Conservation (phyloP, 2,113 vertebrate species). For the Uria lomvia region DNA sequence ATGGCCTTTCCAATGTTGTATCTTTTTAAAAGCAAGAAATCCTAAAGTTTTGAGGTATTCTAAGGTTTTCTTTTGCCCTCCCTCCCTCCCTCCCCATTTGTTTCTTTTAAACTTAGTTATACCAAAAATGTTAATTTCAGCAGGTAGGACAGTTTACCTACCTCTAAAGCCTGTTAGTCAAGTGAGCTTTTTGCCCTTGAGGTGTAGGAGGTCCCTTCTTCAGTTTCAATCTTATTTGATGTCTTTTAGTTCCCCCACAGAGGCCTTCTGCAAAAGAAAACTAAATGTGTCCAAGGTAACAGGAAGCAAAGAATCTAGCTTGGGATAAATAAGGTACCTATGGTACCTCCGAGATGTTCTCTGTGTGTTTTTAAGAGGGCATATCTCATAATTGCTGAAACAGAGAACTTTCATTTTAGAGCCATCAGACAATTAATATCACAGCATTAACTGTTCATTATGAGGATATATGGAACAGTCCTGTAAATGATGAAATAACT, state of each 20-base stretch:
- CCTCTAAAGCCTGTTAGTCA: not conserved
- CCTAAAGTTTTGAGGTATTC: not conserved
- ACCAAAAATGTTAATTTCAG: not conserved
- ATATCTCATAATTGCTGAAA: not conserved
- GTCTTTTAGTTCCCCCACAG: not conserved
- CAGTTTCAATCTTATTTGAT: not conserved
- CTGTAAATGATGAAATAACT: not conserved
- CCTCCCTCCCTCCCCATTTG: fast-evolving
- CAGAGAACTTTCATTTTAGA: not conserved
- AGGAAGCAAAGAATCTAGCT: not conserved
- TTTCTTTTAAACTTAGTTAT: not conserved
- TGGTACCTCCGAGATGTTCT: not conserved
- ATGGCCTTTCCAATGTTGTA: not conserved
- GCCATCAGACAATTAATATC: not conserved
- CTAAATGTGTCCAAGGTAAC: not conserved
- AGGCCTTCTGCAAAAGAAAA: not conserved
- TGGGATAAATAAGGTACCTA: not conserved
- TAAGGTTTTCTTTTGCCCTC: not conserved
- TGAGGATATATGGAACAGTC: not conserved
- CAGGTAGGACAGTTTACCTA: not conserved
- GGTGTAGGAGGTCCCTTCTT: not conserved
- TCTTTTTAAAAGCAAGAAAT: not conserved
- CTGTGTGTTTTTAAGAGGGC: not conserved
- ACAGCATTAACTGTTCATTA: not conserved
- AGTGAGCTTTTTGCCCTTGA: not conserved